phyloP scores from a whole-genome alignment of 64 coral and sea anemone genomes.

The Anthopleura sola region DNA sequence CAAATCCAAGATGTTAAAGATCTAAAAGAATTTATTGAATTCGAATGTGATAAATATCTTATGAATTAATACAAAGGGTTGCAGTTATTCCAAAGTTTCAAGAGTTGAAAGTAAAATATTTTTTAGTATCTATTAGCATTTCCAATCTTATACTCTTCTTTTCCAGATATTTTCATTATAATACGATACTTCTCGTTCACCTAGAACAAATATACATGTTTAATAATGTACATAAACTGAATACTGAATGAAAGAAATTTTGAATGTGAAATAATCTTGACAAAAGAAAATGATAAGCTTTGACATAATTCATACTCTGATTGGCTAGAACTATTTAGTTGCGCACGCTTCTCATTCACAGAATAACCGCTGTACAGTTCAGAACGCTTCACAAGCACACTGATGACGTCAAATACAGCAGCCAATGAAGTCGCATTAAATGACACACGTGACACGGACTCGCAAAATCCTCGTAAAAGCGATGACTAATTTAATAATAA shows the following conservation, averaged over 20 bases:
- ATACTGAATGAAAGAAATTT: no score
- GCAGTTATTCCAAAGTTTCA: background rate
- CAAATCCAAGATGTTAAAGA: background rate
- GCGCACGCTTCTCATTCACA: background rate
- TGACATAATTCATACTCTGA: background rate
- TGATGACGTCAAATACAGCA: background rate
- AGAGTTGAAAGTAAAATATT: background rate
- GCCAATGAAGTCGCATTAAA: background rate
- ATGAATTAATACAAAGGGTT: background rate
- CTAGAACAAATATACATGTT: no score
- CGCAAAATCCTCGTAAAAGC: background rate
- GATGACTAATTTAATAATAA: background rate
- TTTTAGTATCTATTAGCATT: background rate
- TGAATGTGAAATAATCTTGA: no score
- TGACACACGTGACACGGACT: background rate
- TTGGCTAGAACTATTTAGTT: background rate
- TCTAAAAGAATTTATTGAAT: slow-evolving; percentile 9
- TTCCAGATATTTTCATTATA: background rate
- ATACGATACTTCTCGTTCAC: no score
- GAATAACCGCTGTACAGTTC: background rate
- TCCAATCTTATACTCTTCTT: background rate
- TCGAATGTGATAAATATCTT: background rate
- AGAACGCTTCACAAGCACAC: background rate
- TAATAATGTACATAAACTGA: no score
- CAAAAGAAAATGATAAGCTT: no score